These are phyloP conservation scores for Zaprionus camerounensis DNA, from an alignment of 1,140 invertebrate genomes.

Conservation along the genomic window DNA sequence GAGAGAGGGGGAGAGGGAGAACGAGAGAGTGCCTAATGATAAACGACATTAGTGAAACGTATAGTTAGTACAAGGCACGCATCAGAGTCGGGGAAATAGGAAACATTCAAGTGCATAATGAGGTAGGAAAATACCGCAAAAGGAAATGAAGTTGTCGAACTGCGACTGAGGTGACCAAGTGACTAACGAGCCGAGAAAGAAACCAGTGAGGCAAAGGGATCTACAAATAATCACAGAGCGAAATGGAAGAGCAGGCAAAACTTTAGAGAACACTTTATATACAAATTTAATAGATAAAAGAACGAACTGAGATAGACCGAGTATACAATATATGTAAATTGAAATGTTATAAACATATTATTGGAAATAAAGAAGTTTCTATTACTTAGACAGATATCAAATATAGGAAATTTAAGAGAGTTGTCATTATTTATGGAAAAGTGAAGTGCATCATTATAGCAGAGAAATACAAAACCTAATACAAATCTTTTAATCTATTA, in stretches of 20 bases:
- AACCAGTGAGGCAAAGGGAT: neutral
- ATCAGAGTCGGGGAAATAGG: neutral
- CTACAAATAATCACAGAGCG: neutral
- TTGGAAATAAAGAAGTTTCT: too few species aligned
- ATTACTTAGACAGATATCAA: too few species aligned
- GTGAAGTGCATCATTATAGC: too few species aligned
- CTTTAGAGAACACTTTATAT: neutral
- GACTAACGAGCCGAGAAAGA: conserved; percentile 19
- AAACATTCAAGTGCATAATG: conserved; percentile 43
- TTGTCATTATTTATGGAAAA: too few species aligned
- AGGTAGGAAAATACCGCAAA: conserved; percentile 36
- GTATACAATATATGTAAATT: too few species aligned
- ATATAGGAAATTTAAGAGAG: too few species aligned
- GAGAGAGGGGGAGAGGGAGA: conserved; percentile 11
- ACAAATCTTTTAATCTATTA: too few species aligned
- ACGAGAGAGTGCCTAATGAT: conserved; percentile 71
- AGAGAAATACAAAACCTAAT: too few species aligned
- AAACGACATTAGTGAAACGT: conserved; percentile 70
- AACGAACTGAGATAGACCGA: too few species aligned
- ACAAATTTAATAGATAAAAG: neutral
- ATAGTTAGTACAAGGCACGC: conserved; percentile 3
- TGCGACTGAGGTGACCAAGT: conserved; percentile 2
- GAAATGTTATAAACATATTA: neutral
- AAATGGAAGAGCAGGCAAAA: neutral
- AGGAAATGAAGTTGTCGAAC: conserved; percentile 60